phyloP scores from a whole-genome alignment of 1,140 invertebrate genomes.

The Luehdorfia chinensis region DNA sequence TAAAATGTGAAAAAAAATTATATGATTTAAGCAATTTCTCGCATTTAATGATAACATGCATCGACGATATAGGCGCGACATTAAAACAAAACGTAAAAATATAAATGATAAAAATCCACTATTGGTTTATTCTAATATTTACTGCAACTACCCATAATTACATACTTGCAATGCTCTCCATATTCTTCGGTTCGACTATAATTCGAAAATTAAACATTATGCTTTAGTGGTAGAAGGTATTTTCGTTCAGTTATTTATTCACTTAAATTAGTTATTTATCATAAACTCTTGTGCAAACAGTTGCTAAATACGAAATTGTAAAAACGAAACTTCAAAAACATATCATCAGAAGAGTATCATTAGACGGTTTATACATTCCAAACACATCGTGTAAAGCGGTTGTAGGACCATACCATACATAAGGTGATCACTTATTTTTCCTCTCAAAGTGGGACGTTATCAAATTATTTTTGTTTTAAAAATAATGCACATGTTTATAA shows the following conservation, averaged over 20 bases:
- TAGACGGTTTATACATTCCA: too few relatives aligned
- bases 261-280: background rate
- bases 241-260: conserved; percentile 1
- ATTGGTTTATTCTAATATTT: background rate
- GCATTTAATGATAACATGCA: conserved; percentile 5
- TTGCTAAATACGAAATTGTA: background rate
- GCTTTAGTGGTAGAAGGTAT: too few relatives aligned
- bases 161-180: conserved; percentile 87
- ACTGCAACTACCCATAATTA: conserved; percentile 36
- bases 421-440: too few relatives aligned
- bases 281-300: background rate
- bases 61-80: background rate
- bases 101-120: conserved; percentile 1
- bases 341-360: too few relatives aligned
- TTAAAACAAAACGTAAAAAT: background rate
- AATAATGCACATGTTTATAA: too few relatives aligned
- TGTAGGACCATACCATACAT: too few relatives aligned
- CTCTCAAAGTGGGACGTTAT: too few relatives aligned
- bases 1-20: conserved; percentile 14
- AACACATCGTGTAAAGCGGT: too few relatives aligned
- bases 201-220: conserved; percentile 49
- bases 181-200: conserved; percentile 84
- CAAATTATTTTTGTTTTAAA: too few relatives aligned
- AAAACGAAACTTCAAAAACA: background rate
- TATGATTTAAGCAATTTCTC: conserved; percentile 22